phyloP scores from a whole-genome alignment of 2,113 vertebrate species.

The Cryptomyrus ogoouensis region DNA sequence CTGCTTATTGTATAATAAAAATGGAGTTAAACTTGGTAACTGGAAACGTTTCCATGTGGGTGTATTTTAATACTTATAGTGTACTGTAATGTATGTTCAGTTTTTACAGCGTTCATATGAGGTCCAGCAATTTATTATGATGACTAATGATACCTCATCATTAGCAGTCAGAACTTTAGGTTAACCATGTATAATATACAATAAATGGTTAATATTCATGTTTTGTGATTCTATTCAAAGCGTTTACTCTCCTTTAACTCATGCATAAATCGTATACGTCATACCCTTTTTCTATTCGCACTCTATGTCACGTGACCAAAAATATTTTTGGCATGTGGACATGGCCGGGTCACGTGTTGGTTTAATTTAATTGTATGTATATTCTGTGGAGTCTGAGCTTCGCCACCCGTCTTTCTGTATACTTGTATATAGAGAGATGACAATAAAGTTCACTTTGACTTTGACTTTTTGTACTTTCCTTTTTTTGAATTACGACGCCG shows the following conservation, averaged over 20 bases:
- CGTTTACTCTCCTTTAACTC: background rate
- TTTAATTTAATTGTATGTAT: too few species aligned
- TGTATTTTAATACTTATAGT: background rate
- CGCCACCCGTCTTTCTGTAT: too few species aligned
- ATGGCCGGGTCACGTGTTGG: background rate
- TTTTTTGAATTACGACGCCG: background rate
- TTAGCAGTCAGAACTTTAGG: background rate
- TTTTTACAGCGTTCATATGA: background rate
- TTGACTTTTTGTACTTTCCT: background rate
- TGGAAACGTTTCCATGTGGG: background rate
- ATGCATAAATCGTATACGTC: background rate
- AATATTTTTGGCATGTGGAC: background rate
- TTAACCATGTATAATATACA: background rate
- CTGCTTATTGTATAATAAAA: background rate
- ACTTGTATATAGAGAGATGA: too few species aligned
- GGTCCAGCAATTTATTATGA: background rate
- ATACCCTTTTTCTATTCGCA: background rate
- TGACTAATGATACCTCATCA: background rate
- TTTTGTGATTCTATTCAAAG: background rate
- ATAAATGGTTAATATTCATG: background rate
- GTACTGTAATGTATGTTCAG: too few species aligned
- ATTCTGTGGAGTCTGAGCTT: too few species aligned
- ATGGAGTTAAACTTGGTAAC: background rate
- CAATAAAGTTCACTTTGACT: background rate
- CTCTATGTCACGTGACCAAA: background rate